Evolutionary conservation across 2,113 vertebrate species (phyloP), one percentile per base, ranked within the genome.

Genomic region (Macaca nemestrina): DNA sequence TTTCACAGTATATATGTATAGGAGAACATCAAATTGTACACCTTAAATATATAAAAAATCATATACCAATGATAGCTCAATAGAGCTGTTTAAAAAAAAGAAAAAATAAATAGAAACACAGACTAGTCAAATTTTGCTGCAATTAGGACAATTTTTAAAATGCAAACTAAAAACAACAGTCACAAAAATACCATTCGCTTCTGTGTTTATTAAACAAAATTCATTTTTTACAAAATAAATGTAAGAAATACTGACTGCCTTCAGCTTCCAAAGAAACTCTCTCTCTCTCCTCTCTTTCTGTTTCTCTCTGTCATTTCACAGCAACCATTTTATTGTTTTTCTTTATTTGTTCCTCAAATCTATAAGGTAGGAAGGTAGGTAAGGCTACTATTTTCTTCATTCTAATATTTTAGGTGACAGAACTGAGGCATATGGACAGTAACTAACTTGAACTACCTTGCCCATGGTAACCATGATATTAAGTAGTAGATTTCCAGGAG

Each of bases 81-180:
- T 20, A 73, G 57, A 80, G 23, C 48, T 93, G 32, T 55, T 76
- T 67, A 16, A 88, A 72, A 38, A 85, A 82, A n/a, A 73, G 16
- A 90, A 93, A 70, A 86, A 40, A 88, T 18, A 92, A 85, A 75
- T 68, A 70, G 12, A 88, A n/a, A 30, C 22, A 92, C 38, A 88
- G 11, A 85, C 10, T 67, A 67, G 40, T 0, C 52, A 93, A 64
- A 50, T 45, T 59, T 89, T 79, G 30, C 27, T 78, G 2, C 7
- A 52, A 73, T 32, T 43, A 88, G 52, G 16, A 18, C 22, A 93
- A 43, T 32, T 79, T 91, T 88, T 79, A 59, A 86, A 91, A 50
- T 81, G 14, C 67, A 87, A 84, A 92, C 22, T 50, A 59, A 76
- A 59, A 57, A 25, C 67, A 67, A 82, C 32, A 83, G 38, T 14